These are phyloP conservation scores for Rhaphigaster nebulosa DNA, from an alignment of 2,888 invertebrate species.

Conservation along the genomic window DNA sequence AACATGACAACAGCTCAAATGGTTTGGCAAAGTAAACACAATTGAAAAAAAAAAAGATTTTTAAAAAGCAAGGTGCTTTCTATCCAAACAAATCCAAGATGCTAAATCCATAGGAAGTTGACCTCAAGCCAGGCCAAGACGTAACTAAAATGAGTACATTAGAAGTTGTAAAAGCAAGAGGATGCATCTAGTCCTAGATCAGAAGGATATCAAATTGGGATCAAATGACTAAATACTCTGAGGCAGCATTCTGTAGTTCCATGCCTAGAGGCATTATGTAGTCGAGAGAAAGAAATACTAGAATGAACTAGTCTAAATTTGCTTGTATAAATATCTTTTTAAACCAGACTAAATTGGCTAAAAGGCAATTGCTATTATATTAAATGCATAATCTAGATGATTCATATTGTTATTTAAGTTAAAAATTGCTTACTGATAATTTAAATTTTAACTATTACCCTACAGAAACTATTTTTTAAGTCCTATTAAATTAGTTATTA, in stretches of 20 bases:
- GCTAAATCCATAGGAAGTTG: neutral
- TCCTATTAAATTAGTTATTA: neutral
- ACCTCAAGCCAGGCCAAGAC: neutral
- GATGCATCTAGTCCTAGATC: neutral
- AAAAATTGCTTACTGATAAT: neutral
- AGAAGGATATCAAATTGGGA: neutral
- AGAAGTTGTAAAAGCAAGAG: neutral
- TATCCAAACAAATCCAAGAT: neutral
- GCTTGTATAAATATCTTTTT: neutral
- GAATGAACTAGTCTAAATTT: neutral
- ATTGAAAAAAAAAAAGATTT: neutral
- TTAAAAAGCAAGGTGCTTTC: neutral
- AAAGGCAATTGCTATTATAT: neutral
- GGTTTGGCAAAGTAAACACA: neutral
- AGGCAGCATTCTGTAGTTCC: neutral
- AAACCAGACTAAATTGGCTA: neutral
- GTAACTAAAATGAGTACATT: neutral
- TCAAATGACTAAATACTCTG: neutral
- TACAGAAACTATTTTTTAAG: neutral
- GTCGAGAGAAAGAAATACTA: neutral
- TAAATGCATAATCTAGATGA: neutral
- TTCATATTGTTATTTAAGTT: neutral
- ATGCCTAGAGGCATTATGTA: neutral
- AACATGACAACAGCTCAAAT: neutral
- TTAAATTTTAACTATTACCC: neutral